These are phyloP conservation scores for Theocolax elegans DNA, from an alignment of 1,140 invertebrate genomes.

Conservation along the genomic window DNA sequence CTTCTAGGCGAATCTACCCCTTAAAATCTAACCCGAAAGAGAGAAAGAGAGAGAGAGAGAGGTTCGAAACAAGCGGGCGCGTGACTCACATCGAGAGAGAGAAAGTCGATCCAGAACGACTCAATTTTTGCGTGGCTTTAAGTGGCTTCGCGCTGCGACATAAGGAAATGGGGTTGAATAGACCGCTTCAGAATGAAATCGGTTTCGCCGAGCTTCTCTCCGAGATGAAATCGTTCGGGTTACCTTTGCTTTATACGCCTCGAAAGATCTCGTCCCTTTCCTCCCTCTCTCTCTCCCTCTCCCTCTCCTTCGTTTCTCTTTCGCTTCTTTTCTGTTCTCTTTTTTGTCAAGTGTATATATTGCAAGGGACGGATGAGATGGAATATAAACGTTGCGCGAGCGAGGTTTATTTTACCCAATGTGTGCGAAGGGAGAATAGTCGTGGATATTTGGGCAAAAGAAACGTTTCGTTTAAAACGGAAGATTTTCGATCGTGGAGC, in stretches of 20 bases:
- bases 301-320: background rate
- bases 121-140: conserved; percentile 41
- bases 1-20: conserved; percentile 9
- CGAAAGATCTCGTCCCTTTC: background rate
- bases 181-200: background rate
- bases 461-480: conserved; percentile 9
- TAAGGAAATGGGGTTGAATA: conserved; percentile 23
- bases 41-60: background rate
- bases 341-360: background rate
- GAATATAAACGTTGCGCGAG: conserved; percentile 11
- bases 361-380: conserved; percentile 14
- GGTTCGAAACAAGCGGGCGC: background rate
- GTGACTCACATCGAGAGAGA: background rate
- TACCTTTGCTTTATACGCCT: conserved; percentile 8
- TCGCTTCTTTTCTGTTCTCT: too few relatives aligned
- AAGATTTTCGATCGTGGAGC: too few relatives aligned
- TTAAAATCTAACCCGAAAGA: conserved; percentile 24
- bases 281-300: background rate
- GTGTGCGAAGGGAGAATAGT: conserved; percentile 4
- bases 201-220: background rate
- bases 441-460: background rate
- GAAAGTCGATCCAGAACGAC: conserved; percentile 5
- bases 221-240: conserved; percentile 31
- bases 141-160: conserved; percentile 26
- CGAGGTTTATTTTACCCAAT: conserved; percentile 20